Base-by-base conservation (phyloP, 2,113 vertebrate genomes). In the Vidua macroura region DNA sequence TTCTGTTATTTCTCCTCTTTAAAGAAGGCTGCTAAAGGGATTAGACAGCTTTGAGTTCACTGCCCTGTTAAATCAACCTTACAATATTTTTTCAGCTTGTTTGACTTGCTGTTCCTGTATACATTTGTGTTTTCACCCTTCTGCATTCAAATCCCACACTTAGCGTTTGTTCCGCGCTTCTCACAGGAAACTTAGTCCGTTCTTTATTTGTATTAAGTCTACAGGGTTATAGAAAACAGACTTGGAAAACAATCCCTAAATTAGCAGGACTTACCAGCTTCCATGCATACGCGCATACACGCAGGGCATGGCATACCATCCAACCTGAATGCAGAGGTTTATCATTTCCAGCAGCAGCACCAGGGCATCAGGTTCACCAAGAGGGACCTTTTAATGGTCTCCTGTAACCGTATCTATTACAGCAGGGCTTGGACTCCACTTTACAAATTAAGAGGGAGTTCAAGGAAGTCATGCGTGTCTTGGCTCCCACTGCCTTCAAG, bases 11-110 rank as follows among this genome's bases (percentile, higher is more conserved):
- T 90, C 76, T 94, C 24, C 43, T 70, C 56, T 88, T 78, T 75
- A 59, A 83, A 90, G 60, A 90, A 77, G 68, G 73, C 64, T 94
- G 90, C 93, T 94, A 83, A 88, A 96, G 60, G 90, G 94, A 93
- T 88, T 77, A 95, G 76, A 81, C 60, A 88, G 86, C 80, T 96
- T 78, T 70, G 90, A 93, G 95, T 95, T 97, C 90, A 93, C 82
- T 72, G 60, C 85, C 95, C 92, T 88, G 90, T 96, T 96, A 95
- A 97, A 96, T 93, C 93, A 95, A 90, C 90, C 88, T 58, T 72
- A 83, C 80, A 68, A 31, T 97, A 96, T 96, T 96, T 96, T 97
- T 96, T 96, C 95, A 96, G 93, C 96, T 96, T 97, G 93, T 96
- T 90, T 93, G 94, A 96, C 90, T 94, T 88, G 88, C 87, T 90